Evolutionary conservation across 2,113 vertebrate genomes (phyloP), one percentile per base, ranked within the genome.

Genomic region (Pipra filicauda): DNA sequence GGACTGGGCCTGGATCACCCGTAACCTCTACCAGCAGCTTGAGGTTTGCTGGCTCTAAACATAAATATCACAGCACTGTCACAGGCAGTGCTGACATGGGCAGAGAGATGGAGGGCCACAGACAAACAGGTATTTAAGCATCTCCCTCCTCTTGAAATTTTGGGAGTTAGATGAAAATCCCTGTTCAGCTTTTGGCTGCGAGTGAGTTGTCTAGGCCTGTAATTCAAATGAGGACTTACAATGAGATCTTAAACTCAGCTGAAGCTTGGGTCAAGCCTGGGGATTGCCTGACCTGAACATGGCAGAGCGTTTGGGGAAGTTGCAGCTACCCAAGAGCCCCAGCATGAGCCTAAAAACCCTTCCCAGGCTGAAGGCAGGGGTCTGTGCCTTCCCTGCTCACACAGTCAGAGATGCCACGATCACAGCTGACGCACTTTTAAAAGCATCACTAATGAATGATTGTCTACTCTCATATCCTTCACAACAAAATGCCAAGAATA

Each of bases 371-470:
- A 52, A 73, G 73, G 58, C 3, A 67, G 31, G 5, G 11, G 61
- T 12, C 14, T 7, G 0, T 52, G 33, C 33, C 30, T 58, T 51
- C 26, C 43, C 37, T 48, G 37, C 51, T 22, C 1, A 0, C 48
- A 44, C 28, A 43, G 21, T 8, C 19, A 55, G 51, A 51, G 15
- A 6, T 4, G 3, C 14, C 59, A 49, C 6, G 2, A 31, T 44
- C 43, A 46, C 1, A 1, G 55, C 28, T 74, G 24, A 51, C 9
- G 20, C 5, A 27, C 14, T n/a, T 51, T 17, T 44, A 7, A 26
- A 78, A 84, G 24, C 4, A 51, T 27, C 49, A 35, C 55, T 65
- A 33, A 58, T 9, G 11, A 70, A 46, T 3, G 5, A 14, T 69
- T 81, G 74, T 65, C 24, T 41, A 80, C 41, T 28, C 27, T 43